These are phyloP conservation scores for Heteromormyrus szaboi DNA, from an alignment of 2,797 vertebrate species.

Conservation along the genomic window DNA sequence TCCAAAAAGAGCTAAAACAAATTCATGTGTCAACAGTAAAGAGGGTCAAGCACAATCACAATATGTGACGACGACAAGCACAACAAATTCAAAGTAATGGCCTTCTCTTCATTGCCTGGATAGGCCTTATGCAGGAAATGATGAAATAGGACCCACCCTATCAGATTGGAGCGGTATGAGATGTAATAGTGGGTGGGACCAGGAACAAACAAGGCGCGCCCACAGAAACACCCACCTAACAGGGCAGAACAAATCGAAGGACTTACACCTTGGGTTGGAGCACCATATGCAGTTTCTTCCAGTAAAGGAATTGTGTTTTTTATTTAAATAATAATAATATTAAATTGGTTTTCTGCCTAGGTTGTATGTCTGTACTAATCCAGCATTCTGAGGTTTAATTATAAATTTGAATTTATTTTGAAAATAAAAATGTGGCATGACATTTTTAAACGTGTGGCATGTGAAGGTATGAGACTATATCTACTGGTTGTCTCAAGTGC, in stretches of 20 bases:
- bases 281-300: background rate
- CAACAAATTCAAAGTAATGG: background rate
- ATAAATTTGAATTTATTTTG: background rate
- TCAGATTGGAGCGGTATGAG: background rate
- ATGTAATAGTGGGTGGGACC: background rate
- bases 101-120: background rate
- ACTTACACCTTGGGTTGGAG: background rate
- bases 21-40: background rate
- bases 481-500: background rate
- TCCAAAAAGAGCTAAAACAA: background rate
- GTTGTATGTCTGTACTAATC: background rate
- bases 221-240: background rate
- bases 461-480: background rate
- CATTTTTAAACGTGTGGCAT: background rate
- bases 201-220: background rate
- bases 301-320: background rate
- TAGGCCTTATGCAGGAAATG: background rate
- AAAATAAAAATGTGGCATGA: background rate
- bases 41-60: background rate
- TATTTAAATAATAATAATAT: background rate
- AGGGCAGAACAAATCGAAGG: background rate
- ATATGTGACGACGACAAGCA: background rate
- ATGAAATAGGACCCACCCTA: background rate
- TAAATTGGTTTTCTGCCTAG: background rate
- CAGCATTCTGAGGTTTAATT: background rate